Percentiles rank a stretch among this genome's conserved stretches.
Conservation (phyloP, 1,140 invertebrate species). For the Lysiphlebus fabarum region DNA sequence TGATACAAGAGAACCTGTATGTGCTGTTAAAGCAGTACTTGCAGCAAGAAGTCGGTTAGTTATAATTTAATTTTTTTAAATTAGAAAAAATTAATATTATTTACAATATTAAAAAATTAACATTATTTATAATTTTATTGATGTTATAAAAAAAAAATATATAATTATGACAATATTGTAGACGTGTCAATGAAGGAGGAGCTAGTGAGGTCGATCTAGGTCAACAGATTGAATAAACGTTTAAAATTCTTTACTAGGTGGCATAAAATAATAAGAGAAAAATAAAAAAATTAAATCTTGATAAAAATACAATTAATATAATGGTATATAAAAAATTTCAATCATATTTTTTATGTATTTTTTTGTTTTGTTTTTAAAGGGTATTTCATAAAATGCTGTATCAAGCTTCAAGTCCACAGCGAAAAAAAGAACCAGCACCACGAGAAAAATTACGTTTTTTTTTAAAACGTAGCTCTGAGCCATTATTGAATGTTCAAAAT, state of each 20-base stretch:
- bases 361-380: conserved; percentile 55
- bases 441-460: conserved; percentile 84
- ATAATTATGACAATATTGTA: no score
- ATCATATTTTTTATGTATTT: conserved; percentile 3
- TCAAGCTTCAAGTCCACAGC: conserved; percentile 79
- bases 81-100: no score
- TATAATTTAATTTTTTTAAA: no score
- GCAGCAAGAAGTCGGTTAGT: conserved; percentile 84
- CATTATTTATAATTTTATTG: conserved; percentile 14
- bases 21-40: conserved; percentile 87
- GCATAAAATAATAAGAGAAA: no score
- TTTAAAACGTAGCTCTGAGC: conserved; percentile 87
- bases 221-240: no score
- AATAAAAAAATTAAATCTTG: no score
- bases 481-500: conserved; percentile 83
- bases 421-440: conserved; percentile 79
- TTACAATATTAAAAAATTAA: no score
- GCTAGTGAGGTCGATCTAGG: no score
- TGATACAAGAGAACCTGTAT: conserved; percentile 86
- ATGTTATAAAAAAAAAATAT: neutral
- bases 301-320: neutral
- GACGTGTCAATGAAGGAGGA: no score
- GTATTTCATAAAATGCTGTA: conserved; percentile 93
- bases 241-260: no score
- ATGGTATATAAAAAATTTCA: neutral